Evolutionary conservation across 1,140 invertebrate genomes (phyloP), one percentile per base, ranked within the genome.

Genomic region (Pseudachorutes palmiensis): DNA sequence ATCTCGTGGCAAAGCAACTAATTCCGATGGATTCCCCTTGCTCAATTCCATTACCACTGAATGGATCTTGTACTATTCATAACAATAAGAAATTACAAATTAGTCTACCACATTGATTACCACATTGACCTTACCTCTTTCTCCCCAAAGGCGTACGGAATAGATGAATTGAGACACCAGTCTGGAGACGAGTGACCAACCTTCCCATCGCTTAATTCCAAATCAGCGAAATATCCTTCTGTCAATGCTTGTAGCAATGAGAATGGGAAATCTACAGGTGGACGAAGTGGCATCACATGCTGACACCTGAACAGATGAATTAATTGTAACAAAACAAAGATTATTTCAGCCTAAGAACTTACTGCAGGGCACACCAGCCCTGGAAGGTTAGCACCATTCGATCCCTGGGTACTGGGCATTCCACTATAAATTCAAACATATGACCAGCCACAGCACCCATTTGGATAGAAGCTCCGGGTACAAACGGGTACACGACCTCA

Each of bases 371-470:
- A 78, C 83, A 86, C 81, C 85, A 86, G 26, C 81, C 81, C 70
- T 85, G 83, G 77, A 85, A 85, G 2, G 80, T 83, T 29, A 86
- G 75, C 57, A 83, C 74, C 75, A 86, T 79, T 1, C 78, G 76
- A 70, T 85, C 82, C 71, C 79, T 78, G 30, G 83, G 79, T 64
- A 82, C 78, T 59, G 79, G 72, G 72, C 81, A 76, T 75, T 76
- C 74, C 76, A 86, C 84, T 75, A 79, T 81, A 74, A 86, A 87
- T 76, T 86, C 85, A 70, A 87, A 84, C 67, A 85, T 81, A 78
- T 85, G 83, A 1, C 85, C 85, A 65, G 82, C 82, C 76, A 84
- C 84, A 22, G 83, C 83, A 14, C 84, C 84, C 76, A 86, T 85
- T 32, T 82, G 76, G 41, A 83, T 76, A 58, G 79, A 76, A 2